Evolutionary conservation across 64 coral and sea anemone genomes (phyloP).

Genomic region (Porites lutea): DNA sequence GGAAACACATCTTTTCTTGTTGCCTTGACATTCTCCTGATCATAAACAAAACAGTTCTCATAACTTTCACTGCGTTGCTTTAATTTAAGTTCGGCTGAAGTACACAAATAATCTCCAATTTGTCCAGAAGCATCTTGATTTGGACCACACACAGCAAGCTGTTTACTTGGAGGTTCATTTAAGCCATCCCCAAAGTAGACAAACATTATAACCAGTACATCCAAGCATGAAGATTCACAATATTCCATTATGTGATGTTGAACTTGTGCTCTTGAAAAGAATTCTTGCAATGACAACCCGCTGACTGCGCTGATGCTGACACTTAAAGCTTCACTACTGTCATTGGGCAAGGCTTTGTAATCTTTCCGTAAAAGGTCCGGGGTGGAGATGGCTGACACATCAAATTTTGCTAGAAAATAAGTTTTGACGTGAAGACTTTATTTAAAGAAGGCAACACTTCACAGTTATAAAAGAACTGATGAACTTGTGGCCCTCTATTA

Average conservation of each 20-base stretch:
- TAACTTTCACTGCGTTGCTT: not conserved
- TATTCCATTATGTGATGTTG: conserved; percentile 42
- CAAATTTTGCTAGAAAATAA: conserved; percentile 84
- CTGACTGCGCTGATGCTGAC: conserved; percentile 81
- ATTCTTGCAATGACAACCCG: conserved; percentile 52
- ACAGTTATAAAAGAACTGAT: no score
- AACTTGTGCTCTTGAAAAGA: conserved; percentile 58
- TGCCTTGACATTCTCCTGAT: conserved; percentile 75
- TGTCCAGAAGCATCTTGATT: not conserved
- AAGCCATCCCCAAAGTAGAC: conserved; percentile 62
- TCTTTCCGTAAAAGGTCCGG: conserved; percentile 86
- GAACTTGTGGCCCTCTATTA: no score
- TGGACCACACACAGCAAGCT: conserved; percentile 78
- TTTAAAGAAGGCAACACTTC: not conserved
- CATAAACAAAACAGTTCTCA: conserved; percentile 48
- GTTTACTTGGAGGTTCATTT: conserved; percentile 66
- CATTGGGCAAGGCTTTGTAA: conserved; percentile 78
- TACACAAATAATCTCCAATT: conserved; percentile 43
- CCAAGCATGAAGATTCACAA: conserved; percentile 37
- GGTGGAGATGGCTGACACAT: conserved; percentile 64
- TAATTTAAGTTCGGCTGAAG: conserved; percentile 35
- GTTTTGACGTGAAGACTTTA: not conserved
- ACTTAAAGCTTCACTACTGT: not conserved
- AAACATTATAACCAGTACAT: conserved; percentile 79
- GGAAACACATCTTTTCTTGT: conserved; percentile 91